Conservation (phyloP, 1,140 invertebrate genomes). For the Tachypleus tridentatus region DNA sequence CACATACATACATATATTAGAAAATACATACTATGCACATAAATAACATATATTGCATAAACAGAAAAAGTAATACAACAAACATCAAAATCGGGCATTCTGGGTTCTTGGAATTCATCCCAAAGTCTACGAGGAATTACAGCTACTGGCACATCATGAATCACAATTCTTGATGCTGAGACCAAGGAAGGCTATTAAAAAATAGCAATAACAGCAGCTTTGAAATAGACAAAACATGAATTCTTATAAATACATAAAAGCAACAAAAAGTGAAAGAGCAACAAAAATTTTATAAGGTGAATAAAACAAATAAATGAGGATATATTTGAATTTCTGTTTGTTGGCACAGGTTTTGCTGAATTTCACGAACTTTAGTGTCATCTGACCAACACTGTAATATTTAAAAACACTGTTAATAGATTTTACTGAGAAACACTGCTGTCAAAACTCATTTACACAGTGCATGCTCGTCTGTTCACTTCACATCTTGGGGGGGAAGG, state of each 20-base stretch:
- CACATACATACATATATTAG: no score
- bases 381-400: no score
- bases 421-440: no score
- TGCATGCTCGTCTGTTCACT: no score
- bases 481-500: no score
- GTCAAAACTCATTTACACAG: no score
- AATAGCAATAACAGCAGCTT: constrained; percentile 16
- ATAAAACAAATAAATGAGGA: not conserved
- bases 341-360: not conserved
- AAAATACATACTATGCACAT: no score
- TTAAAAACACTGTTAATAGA: no score
- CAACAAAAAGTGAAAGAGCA: not conserved
- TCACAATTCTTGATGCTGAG: constrained; percentile 34
- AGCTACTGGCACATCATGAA: constrained; percentile 69
- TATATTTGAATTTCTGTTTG: not conserved
- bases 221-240: not conserved
- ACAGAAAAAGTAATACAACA: constrained; percentile 21
- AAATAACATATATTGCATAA: no score
- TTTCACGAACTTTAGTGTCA: not conserved
- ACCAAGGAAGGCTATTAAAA: constrained; percentile 34
- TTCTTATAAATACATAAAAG: constrained; percentile 5
- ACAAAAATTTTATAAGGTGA: not conserved
- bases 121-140: constrained; percentile 63
- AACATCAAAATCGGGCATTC: constrained; percentile 59
- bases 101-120: constrained; percentile 59